Evolutionary conservation across 1,140 invertebrate species (phyloP), one percentile per base, ranked within the genome.

Genomic region (Papilio helenus): DNA sequence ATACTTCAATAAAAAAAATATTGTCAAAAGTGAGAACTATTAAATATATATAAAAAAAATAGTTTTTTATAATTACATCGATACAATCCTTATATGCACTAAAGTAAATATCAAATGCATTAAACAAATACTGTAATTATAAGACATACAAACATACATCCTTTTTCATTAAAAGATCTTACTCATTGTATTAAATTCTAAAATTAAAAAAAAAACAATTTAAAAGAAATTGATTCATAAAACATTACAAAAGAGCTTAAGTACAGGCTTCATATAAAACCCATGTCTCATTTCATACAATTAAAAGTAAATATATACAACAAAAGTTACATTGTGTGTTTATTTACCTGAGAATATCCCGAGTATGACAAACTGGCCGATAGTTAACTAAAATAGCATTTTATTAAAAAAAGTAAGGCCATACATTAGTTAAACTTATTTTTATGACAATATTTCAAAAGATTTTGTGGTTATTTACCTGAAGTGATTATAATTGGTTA

Each of bases 341-440:
- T 8, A 61, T 8, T 26, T 29, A 68, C 23, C 26, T 68, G 26
- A 68, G 61, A 68, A 68, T 18, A 26, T 68, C 10, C 26, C 61
- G 26, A 68, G 61, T 68, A 29, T 29, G 26, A 68, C 14, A 58
- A 61, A 77, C 76, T 77, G 76, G 76, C 76, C 76, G 55, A 65
- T 12, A 77, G 55, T 77, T 77, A 77, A 58, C 76, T 58, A 76
- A 44, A 65, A 65, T 61, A 65, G 16, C 16, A 51, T 76, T 77
- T 77, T 42, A 58, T n/a, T 76, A 65, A 46, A 68, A 68, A 65
- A 77, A 46, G 23, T 65, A 65, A 20, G n/a, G n/a, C 55, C n/a
- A 12, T n/a, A 65, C 8, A 65, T 61, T 68, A 65, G 65, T 58
- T 65, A 77, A 74, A 65, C 76, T 61, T n/a, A 77, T 77, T 76